These are phyloP conservation scores for Pandemis corylana DNA, from an alignment of 2,888 invertebrate genomes.

Conservation along the genomic window DNA sequence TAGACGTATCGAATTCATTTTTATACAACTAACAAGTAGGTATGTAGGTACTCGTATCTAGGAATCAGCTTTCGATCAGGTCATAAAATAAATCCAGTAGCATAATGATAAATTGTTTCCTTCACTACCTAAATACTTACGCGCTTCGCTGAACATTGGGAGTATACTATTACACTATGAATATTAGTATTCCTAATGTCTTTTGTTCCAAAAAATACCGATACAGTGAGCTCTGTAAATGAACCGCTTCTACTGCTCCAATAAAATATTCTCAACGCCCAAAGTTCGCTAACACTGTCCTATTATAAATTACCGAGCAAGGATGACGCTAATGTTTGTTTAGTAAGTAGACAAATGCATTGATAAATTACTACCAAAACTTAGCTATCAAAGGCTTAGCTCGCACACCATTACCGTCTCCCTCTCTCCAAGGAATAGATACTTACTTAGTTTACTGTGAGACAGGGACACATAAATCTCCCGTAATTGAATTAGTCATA, in stretches of 20 bases:
- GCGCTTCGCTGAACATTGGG: not conserved
- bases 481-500: slow-evolving; percentile 82
- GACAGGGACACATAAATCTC: slow-evolving; percentile 75
- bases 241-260: slow-evolving; percentile 36
- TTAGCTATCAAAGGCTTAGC: slow-evolving; percentile 64
- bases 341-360: slow-evolving; percentile 59
- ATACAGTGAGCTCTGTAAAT: slow-evolving; percentile 27
- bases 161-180: no score
- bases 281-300: slow-evolving; percentile 35
- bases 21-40: not conserved
- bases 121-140: not conserved
- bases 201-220: slow-evolving; percentile 15
- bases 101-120: not conserved
- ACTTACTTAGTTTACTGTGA: slow-evolving; percentile 54
- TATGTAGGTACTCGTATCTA: not conserved
- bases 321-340: slow-evolving; percentile 55
- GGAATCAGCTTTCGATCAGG: not conserved
- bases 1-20: not conserved
- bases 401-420: slow-evolving; percentile 54
- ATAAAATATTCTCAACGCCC: slow-evolving; percentile 41
- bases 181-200: no score
- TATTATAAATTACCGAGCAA: slow-evolving; percentile 51
- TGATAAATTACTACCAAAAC: slow-evolving; percentile 65
- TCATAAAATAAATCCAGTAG: not conserved
- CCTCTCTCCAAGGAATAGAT: slow-evolving; percentile 58